These are phyloP conservation scores for Teleopsis dalmanni DNA, from an alignment of 1,140 invertebrate species.

Conservation along the genomic window DNA sequence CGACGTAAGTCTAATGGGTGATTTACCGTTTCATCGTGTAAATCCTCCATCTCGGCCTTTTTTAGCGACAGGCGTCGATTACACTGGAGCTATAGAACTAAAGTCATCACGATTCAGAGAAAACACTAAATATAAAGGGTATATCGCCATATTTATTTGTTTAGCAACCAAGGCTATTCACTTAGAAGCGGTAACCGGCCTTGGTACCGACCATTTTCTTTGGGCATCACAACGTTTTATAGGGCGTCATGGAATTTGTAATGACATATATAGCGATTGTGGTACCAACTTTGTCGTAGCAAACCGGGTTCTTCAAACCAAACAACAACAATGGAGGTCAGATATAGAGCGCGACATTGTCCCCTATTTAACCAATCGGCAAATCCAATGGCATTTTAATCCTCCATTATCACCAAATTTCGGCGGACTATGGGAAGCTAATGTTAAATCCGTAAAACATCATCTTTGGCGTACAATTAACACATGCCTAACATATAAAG, in stretches of 20 bases:
- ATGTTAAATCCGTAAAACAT: constrained; percentile 24
- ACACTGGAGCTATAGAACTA: constrained; percentile 11
- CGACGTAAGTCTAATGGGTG: constrained; percentile 1
- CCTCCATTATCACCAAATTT: constrained; percentile 20
- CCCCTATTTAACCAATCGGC: background rate
- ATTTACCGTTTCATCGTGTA: constrained; percentile 1
- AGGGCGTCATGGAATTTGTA: constrained; percentile 16
- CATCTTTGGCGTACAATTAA: constrained; percentile 17
- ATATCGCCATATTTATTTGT: constrained; percentile 5
- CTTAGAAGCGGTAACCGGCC: constrained; percentile 10
- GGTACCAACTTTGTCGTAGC: constrained; percentile 24
- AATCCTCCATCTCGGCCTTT: background rate
- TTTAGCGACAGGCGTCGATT: constrained; percentile 9
- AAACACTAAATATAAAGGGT: background rate
- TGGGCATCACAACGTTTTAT: constrained; percentile 36
- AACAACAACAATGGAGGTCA: background rate
- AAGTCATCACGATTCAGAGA: background rate
- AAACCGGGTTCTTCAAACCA: background rate
- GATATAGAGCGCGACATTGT: background rate
- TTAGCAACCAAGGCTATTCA: constrained; percentile 6
- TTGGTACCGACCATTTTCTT: constrained; percentile 38
- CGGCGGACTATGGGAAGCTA: constrained; percentile 23
- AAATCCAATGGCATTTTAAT: constrained; percentile 11
- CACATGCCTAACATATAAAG: constrained; percentile 21
- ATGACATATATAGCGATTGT: constrained; percentile 18